A percentile compares a stretch with the other conserved stretches of the same genome.
phyloP scores from a whole-genome alignment of 92 coral and sea anemone species.

The Blastomussa wellsi region DNA sequence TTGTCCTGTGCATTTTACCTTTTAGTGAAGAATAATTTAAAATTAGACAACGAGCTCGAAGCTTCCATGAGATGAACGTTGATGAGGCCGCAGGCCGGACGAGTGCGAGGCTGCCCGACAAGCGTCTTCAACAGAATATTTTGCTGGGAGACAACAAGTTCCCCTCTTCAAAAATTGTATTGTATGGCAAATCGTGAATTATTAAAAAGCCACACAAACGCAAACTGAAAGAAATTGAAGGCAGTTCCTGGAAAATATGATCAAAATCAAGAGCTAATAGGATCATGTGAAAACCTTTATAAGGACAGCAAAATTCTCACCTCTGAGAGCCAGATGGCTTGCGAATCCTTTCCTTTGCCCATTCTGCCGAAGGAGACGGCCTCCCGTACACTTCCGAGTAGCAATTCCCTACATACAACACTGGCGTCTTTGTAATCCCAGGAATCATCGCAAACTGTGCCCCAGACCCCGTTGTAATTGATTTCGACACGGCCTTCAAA shows the following conservation, averaged over 20 bases:
- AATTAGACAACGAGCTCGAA: too few species aligned
- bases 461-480: constrained; percentile 70
- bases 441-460: constrained; percentile 83
- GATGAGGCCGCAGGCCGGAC: too few species aligned
- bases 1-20: constrained; percentile 64
- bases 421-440: constrained; percentile 74
- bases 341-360: constrained; percentile 60
- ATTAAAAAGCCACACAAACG: too few species aligned
- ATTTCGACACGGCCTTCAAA: constrained; percentile 83
- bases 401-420: constrained; percentile 76
- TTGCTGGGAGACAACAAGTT: too few species aligned
- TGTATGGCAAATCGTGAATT: too few species aligned
- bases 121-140: too few species aligned
- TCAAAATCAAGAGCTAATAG: too few species aligned
- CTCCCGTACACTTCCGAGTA: constrained; percentile 64
- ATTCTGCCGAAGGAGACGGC: constrained; percentile 64
- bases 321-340: constrained; percentile 68
- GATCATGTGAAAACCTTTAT: too few species aligned
- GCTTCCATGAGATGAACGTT: too few species aligned
- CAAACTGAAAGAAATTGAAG: too few species aligned
- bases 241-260: background rate
- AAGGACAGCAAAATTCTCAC: background rate
- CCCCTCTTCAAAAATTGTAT: too few species aligned
- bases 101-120: too few species aligned
- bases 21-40: background rate